A percentile compares a stretch with the other conserved stretches of the same genome.
Evolutionary conservation across 2,113 vertebrate species (phyloP).

Genomic region (Neodon shergylaensis): DNA sequence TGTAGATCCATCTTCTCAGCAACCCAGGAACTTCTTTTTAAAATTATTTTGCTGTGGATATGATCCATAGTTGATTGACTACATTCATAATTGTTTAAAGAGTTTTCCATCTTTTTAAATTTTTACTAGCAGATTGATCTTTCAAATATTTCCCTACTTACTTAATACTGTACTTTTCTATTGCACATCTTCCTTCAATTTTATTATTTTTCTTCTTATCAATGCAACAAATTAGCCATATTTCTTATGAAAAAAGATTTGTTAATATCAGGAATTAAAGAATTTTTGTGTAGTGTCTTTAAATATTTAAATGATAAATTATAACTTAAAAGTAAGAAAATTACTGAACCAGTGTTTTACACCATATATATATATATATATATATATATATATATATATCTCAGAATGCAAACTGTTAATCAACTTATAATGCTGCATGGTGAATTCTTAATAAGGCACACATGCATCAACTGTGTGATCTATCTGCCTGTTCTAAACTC

Average conservation of each 20-base stretch:
- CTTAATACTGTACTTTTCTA: background rate
- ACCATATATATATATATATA: background rate
- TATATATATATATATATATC: background rate
- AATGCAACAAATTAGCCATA: background rate
- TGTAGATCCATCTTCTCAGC: background rate
- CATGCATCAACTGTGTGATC: background rate
- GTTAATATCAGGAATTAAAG: background rate
- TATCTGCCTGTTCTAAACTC: background rate
- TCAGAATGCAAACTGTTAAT: background rate
- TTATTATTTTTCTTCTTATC: background rate
- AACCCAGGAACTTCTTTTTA: background rate
- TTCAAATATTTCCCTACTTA: background rate
- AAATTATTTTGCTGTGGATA: background rate
- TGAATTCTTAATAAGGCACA: background rate
- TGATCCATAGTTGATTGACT: background rate
- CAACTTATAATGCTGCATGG: background rate
- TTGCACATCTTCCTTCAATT: background rate
- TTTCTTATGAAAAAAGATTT: background rate
- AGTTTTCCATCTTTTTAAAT: background rate
- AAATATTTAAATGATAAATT: background rate
- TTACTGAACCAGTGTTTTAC: background rate
- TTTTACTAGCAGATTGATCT: slow-evolving; percentile 3
- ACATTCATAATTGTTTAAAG: background rate
- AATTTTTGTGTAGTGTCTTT: too few relatives aligned
- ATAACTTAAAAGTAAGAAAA: background rate